A percentile compares a stretch with the other conserved stretches of the same genome.
phyloP scores from a whole-genome alignment of 2,797 vertebrate genomes.

The Perodicticus potto region DNA sequence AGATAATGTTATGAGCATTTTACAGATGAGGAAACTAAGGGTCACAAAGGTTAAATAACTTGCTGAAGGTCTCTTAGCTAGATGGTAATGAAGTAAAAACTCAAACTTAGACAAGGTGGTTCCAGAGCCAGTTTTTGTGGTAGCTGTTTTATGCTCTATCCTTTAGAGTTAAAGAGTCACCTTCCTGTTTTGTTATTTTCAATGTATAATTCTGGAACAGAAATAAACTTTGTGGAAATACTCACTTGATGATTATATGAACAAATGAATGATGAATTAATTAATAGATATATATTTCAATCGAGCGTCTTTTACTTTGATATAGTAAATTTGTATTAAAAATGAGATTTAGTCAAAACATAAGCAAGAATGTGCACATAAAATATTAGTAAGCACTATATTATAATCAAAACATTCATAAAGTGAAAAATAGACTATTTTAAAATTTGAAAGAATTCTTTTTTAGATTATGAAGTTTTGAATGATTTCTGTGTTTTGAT shows the following conservation, averaged over 20 bases:
- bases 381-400: background rate
- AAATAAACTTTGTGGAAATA: background rate
- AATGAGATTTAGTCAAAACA: background rate
- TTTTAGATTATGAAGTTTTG: background rate
- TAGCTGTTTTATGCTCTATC: background rate
- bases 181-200: background rate
- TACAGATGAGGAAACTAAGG: slow-evolving; percentile 1
- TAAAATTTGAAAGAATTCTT: background rate
- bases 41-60: background rate
- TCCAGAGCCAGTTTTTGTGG: background rate
- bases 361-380: background rate
- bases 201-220: background rate
- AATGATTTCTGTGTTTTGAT: background rate
- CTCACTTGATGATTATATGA: background rate
- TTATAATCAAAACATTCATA: background rate
- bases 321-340: background rate
- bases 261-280: background rate
- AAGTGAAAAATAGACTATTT: background rate
- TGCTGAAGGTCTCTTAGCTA: background rate
- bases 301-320: background rate
- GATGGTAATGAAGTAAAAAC: slow-evolving; percentile 10
- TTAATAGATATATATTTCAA: background rate
- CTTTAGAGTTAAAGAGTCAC: slow-evolving; percentile 10
- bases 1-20: background rate
- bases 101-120: background rate